Percentiles rank a stretch among this genome's conserved stretches.
These are phyloP conservation scores for Odontesthes bonariensis DNA, from an alignment of 2,113 vertebrate species.

Conservation along the genomic window DNA sequence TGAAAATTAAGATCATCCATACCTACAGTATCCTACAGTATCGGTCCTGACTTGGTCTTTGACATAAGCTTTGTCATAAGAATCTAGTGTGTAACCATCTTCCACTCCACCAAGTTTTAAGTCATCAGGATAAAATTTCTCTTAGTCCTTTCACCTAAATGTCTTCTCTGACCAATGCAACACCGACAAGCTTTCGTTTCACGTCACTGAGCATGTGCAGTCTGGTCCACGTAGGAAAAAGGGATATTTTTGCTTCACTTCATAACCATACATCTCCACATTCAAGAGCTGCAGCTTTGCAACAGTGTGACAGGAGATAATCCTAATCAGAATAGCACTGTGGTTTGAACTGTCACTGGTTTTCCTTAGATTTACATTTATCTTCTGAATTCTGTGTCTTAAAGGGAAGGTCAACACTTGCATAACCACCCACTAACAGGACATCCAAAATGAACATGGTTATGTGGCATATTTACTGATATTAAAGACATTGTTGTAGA, in stretches of 20 bases:
- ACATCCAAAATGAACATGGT: not conserved
- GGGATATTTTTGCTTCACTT: no score
- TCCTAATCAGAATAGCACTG: no score
- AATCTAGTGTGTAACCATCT: conserved; percentile 30
- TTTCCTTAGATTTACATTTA: no score
- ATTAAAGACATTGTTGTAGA: not conserved
- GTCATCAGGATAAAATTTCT: not conserved
- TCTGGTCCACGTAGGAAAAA: not conserved
- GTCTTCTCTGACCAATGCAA: not conserved
- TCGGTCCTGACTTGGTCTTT: not conserved
- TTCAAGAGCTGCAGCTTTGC: not conserved
- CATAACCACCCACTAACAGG: not conserved
- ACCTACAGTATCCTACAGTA: not conserved
- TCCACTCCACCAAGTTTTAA: not conserved
- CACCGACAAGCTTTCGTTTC: not conserved
- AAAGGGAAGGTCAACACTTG: no score
- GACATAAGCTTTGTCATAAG: conserved; percentile 9
- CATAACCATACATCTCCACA: not conserved
- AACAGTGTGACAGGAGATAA: no score
- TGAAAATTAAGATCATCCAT: conserved; percentile 3
- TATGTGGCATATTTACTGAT: not conserved
- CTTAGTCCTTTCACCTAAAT: no score
- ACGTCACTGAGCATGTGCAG: not conserved
- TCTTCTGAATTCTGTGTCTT: no score
- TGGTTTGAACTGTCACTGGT: no score